Conservation (phyloP, 2,797 vertebrate species). For the Philypnodon macrostomus region DNA sequence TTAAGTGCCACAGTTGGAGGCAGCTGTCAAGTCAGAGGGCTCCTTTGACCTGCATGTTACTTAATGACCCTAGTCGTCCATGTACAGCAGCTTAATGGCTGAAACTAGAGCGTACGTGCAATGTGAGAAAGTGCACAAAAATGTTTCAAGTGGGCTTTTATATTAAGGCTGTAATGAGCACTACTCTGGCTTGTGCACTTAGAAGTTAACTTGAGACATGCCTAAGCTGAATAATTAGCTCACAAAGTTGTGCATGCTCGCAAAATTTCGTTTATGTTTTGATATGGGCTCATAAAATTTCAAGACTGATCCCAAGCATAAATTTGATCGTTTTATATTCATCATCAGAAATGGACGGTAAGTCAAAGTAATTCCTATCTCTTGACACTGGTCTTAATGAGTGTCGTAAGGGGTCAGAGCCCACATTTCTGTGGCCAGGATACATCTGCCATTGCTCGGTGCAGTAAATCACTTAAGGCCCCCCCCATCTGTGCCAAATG, state of each 20-base stretch:
- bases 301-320: conserved; percentile 28
- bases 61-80: conserved; percentile 37
- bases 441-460: conserved; percentile 30
- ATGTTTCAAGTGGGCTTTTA: conserved; percentile 14
- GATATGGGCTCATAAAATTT: conserved; percentile 42
- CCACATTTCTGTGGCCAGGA: conserved; percentile 44
- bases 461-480: conserved; percentile 65
- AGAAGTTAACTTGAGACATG: conserved; percentile 15
- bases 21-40: conserved; percentile 61
- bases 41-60: conserved; percentile 54
- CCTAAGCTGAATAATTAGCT: not conserved
- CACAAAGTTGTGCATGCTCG: conserved; percentile 28
- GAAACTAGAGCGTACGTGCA: conserved; percentile 42
- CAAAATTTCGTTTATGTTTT: conserved; percentile 37
- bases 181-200: conserved; percentile 6
- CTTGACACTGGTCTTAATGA: conserved; percentile 12
- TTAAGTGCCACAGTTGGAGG: conserved; percentile 47
- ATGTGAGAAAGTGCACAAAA: conserved; percentile 16
- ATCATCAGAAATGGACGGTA: conserved; percentile 21
- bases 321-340: conserved; percentile 53
- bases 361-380: conserved; percentile 40
- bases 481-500: conserved; percentile 60
- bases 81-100: conserved; percentile 34
- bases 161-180: conserved; percentile 8
- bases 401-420: conserved; percentile 35